Evolutionary conservation across 2,113 vertebrate species (phyloP).

Genomic region (Pagrus major): DNA sequence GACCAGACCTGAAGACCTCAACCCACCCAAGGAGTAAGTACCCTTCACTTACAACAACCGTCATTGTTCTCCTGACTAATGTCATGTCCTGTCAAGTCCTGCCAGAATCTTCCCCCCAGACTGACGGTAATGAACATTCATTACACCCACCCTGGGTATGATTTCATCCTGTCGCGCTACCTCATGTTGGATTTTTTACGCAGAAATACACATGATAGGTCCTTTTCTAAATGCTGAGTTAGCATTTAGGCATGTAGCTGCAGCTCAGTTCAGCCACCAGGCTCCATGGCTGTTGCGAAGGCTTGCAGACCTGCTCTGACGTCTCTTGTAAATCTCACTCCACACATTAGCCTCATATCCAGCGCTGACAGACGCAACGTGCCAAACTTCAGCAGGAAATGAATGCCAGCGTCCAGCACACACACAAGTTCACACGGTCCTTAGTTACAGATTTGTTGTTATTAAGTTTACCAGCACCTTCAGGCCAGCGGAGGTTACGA

Average conservation of each 20-base stretch:
- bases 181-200: conserved; percentile 36
- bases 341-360: conserved; percentile 44
- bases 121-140: conserved; percentile 48
- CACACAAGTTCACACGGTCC: conserved; percentile 8
- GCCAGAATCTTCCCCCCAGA: conserved; percentile 6
- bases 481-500: conserved; percentile 32
- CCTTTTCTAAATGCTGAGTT: conserved; percentile 52
- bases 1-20: conserved; percentile 95
- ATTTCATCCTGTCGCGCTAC: conserved; percentile 46
- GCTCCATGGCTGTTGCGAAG: background rate
- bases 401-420: conserved; percentile 20
- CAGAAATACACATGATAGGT: conserved; percentile 41
- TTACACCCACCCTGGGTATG: conserved; percentile 56
- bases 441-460: conserved; percentile 12
- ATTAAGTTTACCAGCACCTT: conserved; percentile 35
- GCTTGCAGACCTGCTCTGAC: background rate
- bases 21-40: conserved; percentile 94
- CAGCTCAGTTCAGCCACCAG: conserved; percentile 22
- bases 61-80: conserved; percentile 30
- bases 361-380: conserved; percentile 48
- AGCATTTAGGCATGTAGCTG: conserved; percentile 50
- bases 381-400: conserved; percentile 23
- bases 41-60: background rate
- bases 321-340: conserved; percentile 51
- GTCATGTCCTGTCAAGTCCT: conserved; percentile 37